Base-by-base conservation (phyloP, 2,113 vertebrate species). In the Eurystomus gularis region DNA sequence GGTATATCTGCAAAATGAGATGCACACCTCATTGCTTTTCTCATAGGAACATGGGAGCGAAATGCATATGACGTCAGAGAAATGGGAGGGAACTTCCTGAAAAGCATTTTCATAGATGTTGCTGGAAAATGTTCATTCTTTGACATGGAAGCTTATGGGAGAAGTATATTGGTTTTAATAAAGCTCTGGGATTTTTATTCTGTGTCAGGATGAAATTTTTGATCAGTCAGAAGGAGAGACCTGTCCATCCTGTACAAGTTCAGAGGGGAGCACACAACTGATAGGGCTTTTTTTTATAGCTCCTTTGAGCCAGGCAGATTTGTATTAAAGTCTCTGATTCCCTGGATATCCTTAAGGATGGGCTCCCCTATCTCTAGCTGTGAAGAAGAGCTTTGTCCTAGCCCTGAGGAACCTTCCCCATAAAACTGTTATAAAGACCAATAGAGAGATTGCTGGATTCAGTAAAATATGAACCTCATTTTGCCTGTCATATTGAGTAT, bases 171-270 rank as follows among this genome's bases (percentile, higher is more conserved):
- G 23, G 5, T 35, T 80, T 85, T 39, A 16, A 40, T 51, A 40
- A 77, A 88, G 37, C 10, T 81, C 51, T 86, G 26, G 49, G 24
- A 75, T 75, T 81, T 17, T 11, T 58, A 1, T 4, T 70, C 11
- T 5, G 2, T 10, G 33, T 85, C 29, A 42, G 48, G 39, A 68
- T n/a, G 26, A 58, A 52, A 13, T 39, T 65, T 86, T 48, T 72
- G 12, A 8, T 82, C 29, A 51, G 9, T 65, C 0, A 0, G 11
- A 52, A 58, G 58, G 39, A 51, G 48, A 91, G 7, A 48, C 15
- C 51, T 66, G 20, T 55, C 48, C 39, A 37, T 75, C 29, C 48
- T 91, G n/a, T 26, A 31, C 25, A 39, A 54, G 26, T 64, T 86
- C 57, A 75, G 31, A 83, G 25, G 4, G 31, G 7, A 71, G 16